Base-by-base conservation (phyloP, 2,888 invertebrate species). In the Zaprionus obscuricornis region DNA sequence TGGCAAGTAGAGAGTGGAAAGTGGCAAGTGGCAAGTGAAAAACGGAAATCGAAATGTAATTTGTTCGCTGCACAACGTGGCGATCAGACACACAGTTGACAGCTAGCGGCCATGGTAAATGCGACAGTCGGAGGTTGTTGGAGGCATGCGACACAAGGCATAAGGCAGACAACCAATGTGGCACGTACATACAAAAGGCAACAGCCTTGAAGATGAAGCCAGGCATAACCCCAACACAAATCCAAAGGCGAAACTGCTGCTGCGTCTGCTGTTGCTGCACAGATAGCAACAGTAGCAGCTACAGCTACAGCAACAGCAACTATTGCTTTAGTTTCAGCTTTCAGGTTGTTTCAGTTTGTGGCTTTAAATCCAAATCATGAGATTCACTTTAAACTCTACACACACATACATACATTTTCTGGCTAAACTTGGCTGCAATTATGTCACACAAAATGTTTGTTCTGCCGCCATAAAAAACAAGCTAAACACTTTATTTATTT, bases 1-100 rank as follows among this genome's bases (percentile, higher is more conserved):
- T 18, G 11, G 4, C 17, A 22, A n/a, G 22, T 10, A 20, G 4
- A 6, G 10, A 7, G 0, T 3, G 22, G 10, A 10, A 27, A 10
- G 7, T 8, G 17, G 1, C 7, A 24, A 26, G 11, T 34, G 45
- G 58, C 26, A 51, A 18, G 50, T 36, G 27, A 55, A 58, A 62
- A 64, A 67, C 77, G 68, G 71, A 81, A 81, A 77, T 81, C 77
- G 81, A 77, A 81, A 81, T 77, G 81, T 76, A 76, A 76, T 77
- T 81, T 76, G 74, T 59, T 73, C 64, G 58, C 54, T 72, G 72
- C 57, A 63, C 63, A 66, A 63, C 58, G 54, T 62, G 62, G 51
- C 62, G 70, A 67, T 70, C 74, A 74, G 58, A 46, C 34, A 26
- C 39, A 42, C 56, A 69, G 64, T 59, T 79, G 81, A 76, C 81